Evolutionary conservation across 2,113 vertebrate species (phyloP).

Genomic region (Lonchura striata): DNA sequence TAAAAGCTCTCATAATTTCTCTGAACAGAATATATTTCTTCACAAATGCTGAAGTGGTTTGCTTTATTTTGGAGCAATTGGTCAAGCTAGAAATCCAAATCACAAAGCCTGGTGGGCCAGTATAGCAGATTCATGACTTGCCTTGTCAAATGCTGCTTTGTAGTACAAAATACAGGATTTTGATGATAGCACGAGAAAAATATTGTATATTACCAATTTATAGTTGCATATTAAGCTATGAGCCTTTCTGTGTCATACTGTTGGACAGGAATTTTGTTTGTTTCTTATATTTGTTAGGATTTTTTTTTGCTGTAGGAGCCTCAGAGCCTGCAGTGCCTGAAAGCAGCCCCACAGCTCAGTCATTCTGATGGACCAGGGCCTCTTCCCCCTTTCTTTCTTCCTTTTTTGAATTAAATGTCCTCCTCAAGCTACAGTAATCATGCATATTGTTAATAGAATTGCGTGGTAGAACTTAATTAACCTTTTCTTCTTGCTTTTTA

Average conservation of each 20-base stretch:
- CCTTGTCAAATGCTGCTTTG: not conserved
- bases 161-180: not conserved
- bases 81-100: not conserved
- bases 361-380: not conserved
- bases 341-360: not conserved
- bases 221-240: not conserved
- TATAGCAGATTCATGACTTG: not conserved
- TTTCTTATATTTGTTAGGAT: not conserved
- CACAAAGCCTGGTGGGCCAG: not conserved
- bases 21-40: not conserved
- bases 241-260: not conserved
- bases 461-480: conserved; percentile 22
- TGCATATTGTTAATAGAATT: conserved; percentile 22
- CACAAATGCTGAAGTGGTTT: not conserved
- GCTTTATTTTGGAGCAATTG: not conserved
- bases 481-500: conserved; percentile 29
- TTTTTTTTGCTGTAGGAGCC: not conserved
- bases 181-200: not conserved
- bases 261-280: not conserved
- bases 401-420: not conserved
- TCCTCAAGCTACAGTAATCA: not conserved
- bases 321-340: not conserved
- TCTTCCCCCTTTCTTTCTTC: not conserved
- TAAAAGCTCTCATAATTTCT: not conserved
- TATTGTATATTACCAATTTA: not conserved